phyloP scores from a whole-genome alignment of 2,888 invertebrate species.

The Caenorhabditis imperialis region DNA sequence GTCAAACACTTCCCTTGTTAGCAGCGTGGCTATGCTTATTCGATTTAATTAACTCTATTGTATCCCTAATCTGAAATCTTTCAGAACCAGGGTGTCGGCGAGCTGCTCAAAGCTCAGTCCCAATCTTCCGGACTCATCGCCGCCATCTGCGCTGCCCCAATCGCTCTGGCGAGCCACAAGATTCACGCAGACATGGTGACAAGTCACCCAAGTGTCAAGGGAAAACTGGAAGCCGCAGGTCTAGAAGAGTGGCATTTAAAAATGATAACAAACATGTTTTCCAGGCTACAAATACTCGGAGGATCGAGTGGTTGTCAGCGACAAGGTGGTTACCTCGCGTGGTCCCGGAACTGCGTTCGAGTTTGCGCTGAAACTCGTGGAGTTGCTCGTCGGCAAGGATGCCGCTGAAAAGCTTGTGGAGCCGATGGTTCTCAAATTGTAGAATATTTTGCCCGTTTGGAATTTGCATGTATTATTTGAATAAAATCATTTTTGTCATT shows the following conservation, averaged over 20 bases:
- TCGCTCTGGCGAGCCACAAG: constrained; percentile 88
- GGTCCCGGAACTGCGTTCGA: constrained; percentile 93
- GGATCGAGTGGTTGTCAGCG: constrained; percentile 79
- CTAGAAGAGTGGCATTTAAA: background rate
- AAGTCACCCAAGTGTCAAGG: constrained; percentile 90
- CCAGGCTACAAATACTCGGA: constrained; percentile 80
- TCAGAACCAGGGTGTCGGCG: constrained; percentile 86
- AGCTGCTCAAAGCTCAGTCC: constrained; percentile 87
- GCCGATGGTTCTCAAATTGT: constrained; percentile 44
- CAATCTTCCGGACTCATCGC: constrained; percentile 86
- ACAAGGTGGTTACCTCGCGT: constrained; percentile 84
- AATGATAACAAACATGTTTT: background rate
- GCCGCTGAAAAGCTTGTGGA: constrained; percentile 82
- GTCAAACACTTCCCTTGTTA: background rate
- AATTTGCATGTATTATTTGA: background rate
- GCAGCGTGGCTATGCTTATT: no score
- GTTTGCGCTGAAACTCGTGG: constrained; percentile 88
- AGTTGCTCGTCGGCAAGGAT: constrained; percentile 84
- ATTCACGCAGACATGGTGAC: constrained; percentile 89
- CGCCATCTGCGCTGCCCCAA: constrained; percentile 97
- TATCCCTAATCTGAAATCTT: no score
- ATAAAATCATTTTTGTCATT: no score
- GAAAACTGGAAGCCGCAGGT: constrained; percentile 83
- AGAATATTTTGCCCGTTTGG: background rate
- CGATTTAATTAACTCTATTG: no score